A percentile compares a stretch with the other conserved stretches of the same genome.
These are phyloP conservation scores for Eidolon helvum DNA, from an alignment of 2,113 vertebrate species.

Conservation along the genomic window DNA sequence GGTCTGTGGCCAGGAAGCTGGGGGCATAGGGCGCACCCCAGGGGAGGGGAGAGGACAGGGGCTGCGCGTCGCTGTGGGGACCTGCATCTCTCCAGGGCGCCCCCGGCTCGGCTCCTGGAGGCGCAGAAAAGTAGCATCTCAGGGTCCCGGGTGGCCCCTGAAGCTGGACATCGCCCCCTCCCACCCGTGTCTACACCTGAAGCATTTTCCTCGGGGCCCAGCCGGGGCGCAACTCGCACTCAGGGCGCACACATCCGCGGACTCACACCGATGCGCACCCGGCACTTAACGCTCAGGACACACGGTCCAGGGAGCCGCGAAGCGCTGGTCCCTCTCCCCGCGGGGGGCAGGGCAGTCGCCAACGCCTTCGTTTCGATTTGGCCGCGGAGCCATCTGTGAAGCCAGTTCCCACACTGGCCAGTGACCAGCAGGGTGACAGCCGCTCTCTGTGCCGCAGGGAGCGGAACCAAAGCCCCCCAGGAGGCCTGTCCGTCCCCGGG, in stretches of 20 bases:
- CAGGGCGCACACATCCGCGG: too few species aligned
- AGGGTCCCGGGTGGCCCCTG: neutral
- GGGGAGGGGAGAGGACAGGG: neutral
- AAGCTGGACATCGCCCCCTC: neutral
- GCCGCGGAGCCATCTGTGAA: too few species aligned
- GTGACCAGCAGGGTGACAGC: neutral
- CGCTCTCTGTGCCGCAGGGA: too few species aligned
- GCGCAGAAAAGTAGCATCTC: neutral
- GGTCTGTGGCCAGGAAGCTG: neutral
- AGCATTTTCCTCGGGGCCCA: neutral
- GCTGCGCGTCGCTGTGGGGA: neutral
- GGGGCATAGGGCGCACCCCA: too few species aligned
- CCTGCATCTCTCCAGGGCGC: neutral
- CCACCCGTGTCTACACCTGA: too few species aligned
- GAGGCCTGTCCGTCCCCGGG: neutral
- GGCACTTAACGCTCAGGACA: too few species aligned
- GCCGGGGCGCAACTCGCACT: too few species aligned
- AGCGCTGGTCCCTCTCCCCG: rapidly evolving
- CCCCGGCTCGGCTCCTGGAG: neutral
- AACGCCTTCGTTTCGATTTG: rapidly evolving
- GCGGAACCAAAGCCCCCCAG: neutral
- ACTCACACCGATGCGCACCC: neutral
- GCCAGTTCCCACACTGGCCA: neutral
- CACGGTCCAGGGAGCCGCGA: neutral
- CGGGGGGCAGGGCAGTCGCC: neutral